phyloP scores from a whole-genome alignment of 2,888 invertebrate species.

The Acheta domesticus region DNA sequence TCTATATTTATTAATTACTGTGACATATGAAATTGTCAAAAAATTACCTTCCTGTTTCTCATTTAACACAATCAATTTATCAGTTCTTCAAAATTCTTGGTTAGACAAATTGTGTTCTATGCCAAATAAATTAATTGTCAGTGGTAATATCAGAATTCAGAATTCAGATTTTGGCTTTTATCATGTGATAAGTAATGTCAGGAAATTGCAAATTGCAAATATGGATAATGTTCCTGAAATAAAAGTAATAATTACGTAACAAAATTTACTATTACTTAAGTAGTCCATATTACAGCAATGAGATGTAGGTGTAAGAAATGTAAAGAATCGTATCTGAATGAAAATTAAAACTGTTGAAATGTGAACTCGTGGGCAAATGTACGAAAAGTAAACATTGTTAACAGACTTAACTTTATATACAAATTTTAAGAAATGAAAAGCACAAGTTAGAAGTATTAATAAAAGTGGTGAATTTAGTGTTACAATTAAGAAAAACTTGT shows the following conservation, averaged over 20 bases:
- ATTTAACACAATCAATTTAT: neutral
- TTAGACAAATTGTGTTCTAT: neutral
- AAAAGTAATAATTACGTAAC: neutral
- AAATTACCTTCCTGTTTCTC: too few species aligned
- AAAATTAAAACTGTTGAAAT: neutral
- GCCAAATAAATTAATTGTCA: neutral
- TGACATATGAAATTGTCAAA: too few species aligned
- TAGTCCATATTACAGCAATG: constrained; percentile 1
- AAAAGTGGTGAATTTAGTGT: constrained; percentile 1
- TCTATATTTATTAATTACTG: too few species aligned
- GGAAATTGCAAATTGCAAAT: neutral
- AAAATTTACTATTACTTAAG: neutral
- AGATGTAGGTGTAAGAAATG: neutral
- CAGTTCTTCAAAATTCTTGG: neutral
- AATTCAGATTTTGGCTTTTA: too few species aligned
- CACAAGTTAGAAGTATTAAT: constrained; percentile 18
- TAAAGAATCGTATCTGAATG: neutral
- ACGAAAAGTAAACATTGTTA: neutral
- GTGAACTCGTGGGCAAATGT: neutral
- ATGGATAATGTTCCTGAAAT: constrained; percentile 3
- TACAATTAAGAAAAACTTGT: neutral
- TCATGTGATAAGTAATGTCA: too few species aligned
- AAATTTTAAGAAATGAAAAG: constrained; percentile 6
- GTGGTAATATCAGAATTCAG: too few species aligned
- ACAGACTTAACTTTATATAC: neutral